These are phyloP conservation scores for Phrynocephalus guinanensis DNA, from an alignment of 2,797 vertebrate species.

Conservation along the genomic window DNA sequence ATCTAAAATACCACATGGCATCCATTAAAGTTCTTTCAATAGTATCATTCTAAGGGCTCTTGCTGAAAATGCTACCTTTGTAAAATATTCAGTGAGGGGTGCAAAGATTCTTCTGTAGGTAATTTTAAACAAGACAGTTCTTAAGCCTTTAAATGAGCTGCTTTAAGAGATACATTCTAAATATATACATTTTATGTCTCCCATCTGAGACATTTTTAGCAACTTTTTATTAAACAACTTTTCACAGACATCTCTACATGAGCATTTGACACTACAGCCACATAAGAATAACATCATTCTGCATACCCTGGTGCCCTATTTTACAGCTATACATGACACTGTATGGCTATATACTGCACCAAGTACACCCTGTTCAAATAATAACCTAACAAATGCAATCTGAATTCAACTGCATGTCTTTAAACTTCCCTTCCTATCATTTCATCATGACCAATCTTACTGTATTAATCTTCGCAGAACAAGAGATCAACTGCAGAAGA, in stretches of 20 bases:
- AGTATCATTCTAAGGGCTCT: not conserved
- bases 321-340: not conserved
- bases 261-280: conserved; percentile 7
- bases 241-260: not conserved
- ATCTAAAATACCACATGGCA: not conserved
- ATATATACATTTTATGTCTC: not conserved
- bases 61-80: not conserved
- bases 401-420: not conserved
- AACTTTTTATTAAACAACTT: not conserved
- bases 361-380: no score
- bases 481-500: not conserved
- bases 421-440: not conserved
- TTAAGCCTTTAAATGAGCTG: not conserved
- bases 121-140: not conserved
- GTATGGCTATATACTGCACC: not conserved
- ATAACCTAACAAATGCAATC: not conserved
- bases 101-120: not conserved
- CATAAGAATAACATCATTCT: not conserved
- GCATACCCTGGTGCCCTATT: not conserved
- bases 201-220: not conserved
- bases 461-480: not conserved
- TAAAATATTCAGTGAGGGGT: not conserved
- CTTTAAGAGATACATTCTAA: not conserved
- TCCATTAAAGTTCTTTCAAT: not conserved
- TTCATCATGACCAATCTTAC: not conserved